Conservation (phyloP, 2,888 invertebrate genomes). For the Tipula vernalis region DNA sequence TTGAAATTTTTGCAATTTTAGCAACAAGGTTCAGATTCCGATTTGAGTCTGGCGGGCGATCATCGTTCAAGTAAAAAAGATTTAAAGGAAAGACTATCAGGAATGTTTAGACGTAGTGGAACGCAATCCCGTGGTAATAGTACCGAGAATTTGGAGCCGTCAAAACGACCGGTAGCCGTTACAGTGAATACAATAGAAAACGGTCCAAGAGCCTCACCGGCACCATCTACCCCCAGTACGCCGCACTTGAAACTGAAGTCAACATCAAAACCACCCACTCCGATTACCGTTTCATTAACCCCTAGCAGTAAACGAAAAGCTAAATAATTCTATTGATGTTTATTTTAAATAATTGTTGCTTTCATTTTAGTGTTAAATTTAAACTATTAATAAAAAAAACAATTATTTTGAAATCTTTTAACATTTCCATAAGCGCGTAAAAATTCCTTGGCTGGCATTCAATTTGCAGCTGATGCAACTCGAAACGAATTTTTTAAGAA, state of each 20-base stretch:
- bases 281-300: neutral
- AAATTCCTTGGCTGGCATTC: neutral
- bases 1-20: neutral
- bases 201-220: neutral
- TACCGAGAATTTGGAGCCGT: constrained; percentile 29
- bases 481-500: neutral
- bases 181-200: constrained; percentile 18
- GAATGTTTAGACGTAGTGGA: constrained; percentile 62
- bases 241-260: neutral
- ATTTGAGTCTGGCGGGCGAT: constrained; percentile 51
- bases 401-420: neutral
- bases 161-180: constrained; percentile 41
- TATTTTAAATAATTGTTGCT: neutral
- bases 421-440: neutral
- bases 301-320: neutral
- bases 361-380: neutral
- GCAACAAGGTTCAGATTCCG: constrained; percentile 54
- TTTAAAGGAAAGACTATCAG: constrained; percentile 65
- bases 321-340: neutral
- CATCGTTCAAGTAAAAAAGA: constrained; percentile 55
- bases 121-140: constrained; percentile 56
- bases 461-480: neutral
- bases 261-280: neutral
- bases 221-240: neutral
- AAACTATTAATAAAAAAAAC: neutral